Evolutionary conservation across 2,888 invertebrate genomes (phyloP), one percentile per base, ranked within the genome.

Genomic region (Diadegma fenestrale): DNA sequence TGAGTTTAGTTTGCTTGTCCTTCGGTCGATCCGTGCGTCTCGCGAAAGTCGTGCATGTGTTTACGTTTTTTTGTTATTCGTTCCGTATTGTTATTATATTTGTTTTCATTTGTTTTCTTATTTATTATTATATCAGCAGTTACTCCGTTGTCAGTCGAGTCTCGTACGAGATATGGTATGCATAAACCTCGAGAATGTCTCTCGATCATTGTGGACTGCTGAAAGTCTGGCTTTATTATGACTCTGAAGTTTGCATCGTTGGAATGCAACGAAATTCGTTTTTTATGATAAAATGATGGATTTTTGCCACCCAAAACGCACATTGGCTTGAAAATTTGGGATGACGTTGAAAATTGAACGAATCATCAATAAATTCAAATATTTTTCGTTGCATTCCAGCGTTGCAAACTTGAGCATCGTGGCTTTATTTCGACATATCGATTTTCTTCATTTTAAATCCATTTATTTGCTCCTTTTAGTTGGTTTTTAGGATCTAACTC

Each of bases 21-120:
- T 92, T 91, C 89, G 89, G 92, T 93, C 91, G 84, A 90, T 90
- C 88, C 88, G 86, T 87, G 82, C 87, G 89, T 91, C 91, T 90
- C 90, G 89, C 91, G 69, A 85, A 87, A 88, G 89, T 91, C 90
- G 86, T 87, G 87, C 90, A 89, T 89, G 88, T 91, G 88, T 86
- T 76, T 30, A 69, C 51, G 37, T 66, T 54, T 66, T 30, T 8
- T 48, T 58, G n/a, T 30, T n/a, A n/a, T 7, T 80, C 63, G n/a
- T 37, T 17, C 48, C 33, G 72, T 48, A 37, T 66, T 37, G 5
- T 64, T 68, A 45, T 45, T 8, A 54, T 58, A 14, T 1, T 58
- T 26, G 12, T 26, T 26, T 58, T 58, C 0, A 54, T 26, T 58
- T 17, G 0, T 17, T 48, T 48, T 22, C 43, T 12, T 61, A 45